A percentile compares a stretch with the other conserved stretches of the same genome.
Conservation (phyloP, 2,888 invertebrate species). For the Chalcis sispes region DNA sequence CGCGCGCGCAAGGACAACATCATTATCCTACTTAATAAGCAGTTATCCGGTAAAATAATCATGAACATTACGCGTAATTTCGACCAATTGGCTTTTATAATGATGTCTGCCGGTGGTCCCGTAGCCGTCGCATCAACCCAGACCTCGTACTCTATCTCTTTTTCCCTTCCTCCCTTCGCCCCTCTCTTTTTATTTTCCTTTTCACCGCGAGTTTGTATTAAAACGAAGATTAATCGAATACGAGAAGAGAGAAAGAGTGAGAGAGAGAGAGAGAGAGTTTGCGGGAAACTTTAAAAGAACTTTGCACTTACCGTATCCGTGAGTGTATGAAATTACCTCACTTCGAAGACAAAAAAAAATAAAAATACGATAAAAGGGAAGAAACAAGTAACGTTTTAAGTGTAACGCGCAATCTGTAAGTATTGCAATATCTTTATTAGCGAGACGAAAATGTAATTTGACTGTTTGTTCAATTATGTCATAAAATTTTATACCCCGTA, state of each 20-base stretch:
- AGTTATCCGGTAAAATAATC: constrained; percentile 56
- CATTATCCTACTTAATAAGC: constrained; percentile 53
- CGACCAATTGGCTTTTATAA: constrained; percentile 58
- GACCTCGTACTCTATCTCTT: neutral
- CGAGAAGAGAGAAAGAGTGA: neutral
- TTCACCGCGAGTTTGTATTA: constrained; percentile 48
- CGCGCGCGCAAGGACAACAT: constrained; percentile 51
- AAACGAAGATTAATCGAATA: constrained; percentile 56
- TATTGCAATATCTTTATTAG: constrained; percentile 47
- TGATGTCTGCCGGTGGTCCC: constrained; percentile 57
- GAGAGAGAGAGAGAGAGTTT: constrained; percentile 14
- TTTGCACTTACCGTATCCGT: too few species aligned
- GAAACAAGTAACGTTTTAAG: constrained; percentile 13
- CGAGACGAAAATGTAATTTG: constrained; percentile 11
- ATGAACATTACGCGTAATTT: constrained; percentile 56
- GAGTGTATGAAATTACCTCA: too few species aligned
- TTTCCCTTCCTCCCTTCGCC: neutral
- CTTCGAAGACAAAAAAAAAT: too few species aligned
- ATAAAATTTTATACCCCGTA: neutral
- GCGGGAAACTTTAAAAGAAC: constrained; percentile 45
- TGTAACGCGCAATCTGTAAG: constrained; percentile 34
- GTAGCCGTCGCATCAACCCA: neutral
- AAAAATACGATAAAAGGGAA: neutral
- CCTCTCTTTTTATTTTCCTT: neutral
- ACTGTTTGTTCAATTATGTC: constrained; percentile 44